These are phyloP conservation scores for Bombyx mori DNA, from an alignment of 1,140 invertebrate species.

Conservation along the genomic window DNA sequence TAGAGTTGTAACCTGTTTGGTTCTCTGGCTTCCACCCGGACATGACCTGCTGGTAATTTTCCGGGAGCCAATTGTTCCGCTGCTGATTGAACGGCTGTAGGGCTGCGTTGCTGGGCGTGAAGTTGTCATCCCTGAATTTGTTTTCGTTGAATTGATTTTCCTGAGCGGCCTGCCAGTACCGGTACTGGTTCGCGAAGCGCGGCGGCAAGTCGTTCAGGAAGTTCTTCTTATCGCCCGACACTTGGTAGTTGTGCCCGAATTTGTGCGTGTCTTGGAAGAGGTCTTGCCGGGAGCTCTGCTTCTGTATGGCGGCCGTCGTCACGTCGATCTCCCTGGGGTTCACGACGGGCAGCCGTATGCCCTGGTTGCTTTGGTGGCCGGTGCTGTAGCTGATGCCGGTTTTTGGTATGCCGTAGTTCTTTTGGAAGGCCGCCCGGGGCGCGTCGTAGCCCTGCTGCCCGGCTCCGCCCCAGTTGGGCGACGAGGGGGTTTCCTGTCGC, in stretches of 20 bases:
- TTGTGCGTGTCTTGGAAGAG: constrained; percentile 48
- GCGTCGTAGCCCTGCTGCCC: constrained; percentile 25
- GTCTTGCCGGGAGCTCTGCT: constrained; percentile 53
- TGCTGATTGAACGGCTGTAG: constrained; percentile 13
- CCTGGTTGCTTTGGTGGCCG: constrained; percentile 37
- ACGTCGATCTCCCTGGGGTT: constrained; percentile 70
- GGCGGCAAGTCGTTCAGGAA: constrained; percentile 60
- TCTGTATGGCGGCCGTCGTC: constrained; percentile 57
- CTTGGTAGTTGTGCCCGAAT: constrained; percentile 38
- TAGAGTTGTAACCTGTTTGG: constrained; percentile 26
- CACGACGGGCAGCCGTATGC: constrained; percentile 60
- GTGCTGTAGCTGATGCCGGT: constrained; percentile 42
- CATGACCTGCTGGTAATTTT: constrained; percentile 30
- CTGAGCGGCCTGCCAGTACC: constrained; percentile 51
- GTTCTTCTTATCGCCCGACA: constrained; percentile 55
- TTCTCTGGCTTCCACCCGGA: constrained; percentile 52
- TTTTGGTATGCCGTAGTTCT: constrained; percentile 47
- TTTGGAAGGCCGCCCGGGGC: constrained; percentile 39
- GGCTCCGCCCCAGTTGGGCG: constrained; percentile 25
- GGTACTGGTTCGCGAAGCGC: constrained; percentile 59
- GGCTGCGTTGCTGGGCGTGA: constrained; percentile 17
- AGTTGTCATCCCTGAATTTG: constrained; percentile 49
- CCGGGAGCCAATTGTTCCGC: constrained; percentile 12
- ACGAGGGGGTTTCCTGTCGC: constrained; percentile 21
- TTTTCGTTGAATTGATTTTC: constrained; percentile 47